Evolutionary conservation across 2,797 vertebrate species (phyloP), one percentile per base, ranked within the genome.

Genomic region (Coregonus ussuriensis): DNA sequence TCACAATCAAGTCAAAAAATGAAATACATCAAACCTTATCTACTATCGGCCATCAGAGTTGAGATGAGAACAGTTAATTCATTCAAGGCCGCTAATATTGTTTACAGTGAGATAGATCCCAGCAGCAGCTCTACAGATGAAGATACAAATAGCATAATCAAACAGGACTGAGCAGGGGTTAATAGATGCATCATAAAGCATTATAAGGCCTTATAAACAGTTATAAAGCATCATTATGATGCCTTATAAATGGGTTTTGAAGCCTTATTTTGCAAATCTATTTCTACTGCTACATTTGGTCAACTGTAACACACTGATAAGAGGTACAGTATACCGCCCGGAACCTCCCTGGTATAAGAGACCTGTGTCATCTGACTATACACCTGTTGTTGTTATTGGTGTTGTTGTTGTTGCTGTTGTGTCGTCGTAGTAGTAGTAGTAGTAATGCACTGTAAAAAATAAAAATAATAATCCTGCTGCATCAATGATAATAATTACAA

Each of bases 231-330:
- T 47, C 62, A 53, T 53, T 6, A 41, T n/a, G 21, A 66, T 9
- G 41, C 54, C 33, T 75, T 62, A 35, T 37, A 63, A 56, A 63
- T 31, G 16, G 16, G 18, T 37, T 70, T 56, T 68, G 37, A 74
- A 59, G 71, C 63, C 18, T 9, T 18, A 75, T 72, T 62, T 16
- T 15, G 3, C 31, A 70, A 56, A 68, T 63, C 74, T 81, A 54
- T 80, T 85, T 82, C 69, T 37, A 82, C 31, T 74, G 15, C 15
- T 35, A 59, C 15, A 75, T 82, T 70, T 72, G 81, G 65, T 65
- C 78, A 66, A 76, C 73, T 78, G 75, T 79, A 81, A 86, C 77
- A 65, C 54, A 71, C n/a, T 35, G 37, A 9, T 63, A 25, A 63
- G 59, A 63, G 59, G 59, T 25, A 63, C 25, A 63, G 59, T 63